Conservation (phyloP, 2,797 vertebrate species). For the Holocentrus rufus region DNA sequence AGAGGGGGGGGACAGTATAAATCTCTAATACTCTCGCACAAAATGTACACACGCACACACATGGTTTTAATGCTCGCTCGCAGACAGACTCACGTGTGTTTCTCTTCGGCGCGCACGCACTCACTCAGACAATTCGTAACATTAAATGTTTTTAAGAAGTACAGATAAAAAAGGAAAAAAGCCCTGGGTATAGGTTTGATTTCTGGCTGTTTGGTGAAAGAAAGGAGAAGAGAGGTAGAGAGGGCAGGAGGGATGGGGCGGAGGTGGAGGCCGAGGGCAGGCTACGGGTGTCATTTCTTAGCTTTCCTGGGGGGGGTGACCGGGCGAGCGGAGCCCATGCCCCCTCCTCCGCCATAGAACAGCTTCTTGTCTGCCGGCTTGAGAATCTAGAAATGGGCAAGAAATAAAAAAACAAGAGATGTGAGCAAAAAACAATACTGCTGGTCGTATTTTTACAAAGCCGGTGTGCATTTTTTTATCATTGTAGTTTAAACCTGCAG, state of each 20-base stretch:
- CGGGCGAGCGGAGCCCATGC: conserved; percentile 81
- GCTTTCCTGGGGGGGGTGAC: conserved; percentile 86
- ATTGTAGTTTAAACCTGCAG: too few relatives aligned
- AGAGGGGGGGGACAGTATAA: conserved; percentile 74
- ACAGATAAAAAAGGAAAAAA: conserved; percentile 82
- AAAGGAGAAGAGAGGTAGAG: conserved; percentile 82
- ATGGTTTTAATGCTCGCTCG: conserved; percentile 76
- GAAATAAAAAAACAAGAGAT: not conserved
- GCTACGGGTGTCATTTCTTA: conserved; percentile 85
- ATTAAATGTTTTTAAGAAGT: conserved; percentile 82
- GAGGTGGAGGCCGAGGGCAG: conserved; percentile 57
- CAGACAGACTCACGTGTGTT: conserved; percentile 51
- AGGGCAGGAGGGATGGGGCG: conserved; percentile 74
- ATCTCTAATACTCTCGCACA: conserved; percentile 77
- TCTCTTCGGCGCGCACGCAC: conserved; percentile 59
- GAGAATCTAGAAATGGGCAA: conserved; percentile 75
- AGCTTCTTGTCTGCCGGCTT: conserved; percentile 88
- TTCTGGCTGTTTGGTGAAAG: conserved; percentile 83
- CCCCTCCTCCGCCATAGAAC: conserved; percentile 78
- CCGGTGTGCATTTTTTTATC: too few relatives aligned
- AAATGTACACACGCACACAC: conserved; percentile 76
- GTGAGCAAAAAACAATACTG: not conserved
- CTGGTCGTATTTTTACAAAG: too few relatives aligned
- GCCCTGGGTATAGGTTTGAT: conserved; percentile 84
- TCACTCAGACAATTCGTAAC: conserved; percentile 76